A percentile compares a stretch with the other conserved stretches of the same genome.
phyloP scores from a whole-genome alignment of 2,797 vertebrate genomes.

The Uromys caudimaculatus region DNA sequence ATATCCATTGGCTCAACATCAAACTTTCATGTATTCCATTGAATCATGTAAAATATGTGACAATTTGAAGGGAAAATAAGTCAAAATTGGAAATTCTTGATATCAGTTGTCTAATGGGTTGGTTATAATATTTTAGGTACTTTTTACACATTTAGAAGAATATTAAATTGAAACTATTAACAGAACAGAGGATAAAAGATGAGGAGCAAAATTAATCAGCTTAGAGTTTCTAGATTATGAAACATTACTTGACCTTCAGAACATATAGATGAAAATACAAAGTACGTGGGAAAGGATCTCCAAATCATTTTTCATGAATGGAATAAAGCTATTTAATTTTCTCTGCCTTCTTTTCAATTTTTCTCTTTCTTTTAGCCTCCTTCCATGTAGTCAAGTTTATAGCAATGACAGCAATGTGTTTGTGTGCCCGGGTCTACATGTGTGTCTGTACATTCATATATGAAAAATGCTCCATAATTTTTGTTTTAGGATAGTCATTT shows the following conservation, averaged over 20 bases:
- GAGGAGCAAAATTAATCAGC: constrained; percentile 42
- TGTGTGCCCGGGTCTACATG: not conserved
- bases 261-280: not conserved
- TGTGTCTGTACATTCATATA: not conserved
- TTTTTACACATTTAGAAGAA: not conserved
- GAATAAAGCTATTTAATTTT: not conserved
- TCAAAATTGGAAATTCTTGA: not conserved
- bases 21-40: constrained; percentile 5
- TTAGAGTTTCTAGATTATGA: constrained; percentile 27
- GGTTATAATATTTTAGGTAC: not conserved
- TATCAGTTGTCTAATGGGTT: constrained; percentile 25
- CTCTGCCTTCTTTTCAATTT: not conserved
- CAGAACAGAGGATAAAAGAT: constrained; percentile 12
- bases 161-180: not conserved
- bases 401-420: not conserved
- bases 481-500: not conserved
- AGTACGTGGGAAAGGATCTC: not conserved
- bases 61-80: not conserved
- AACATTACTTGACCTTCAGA: not conserved
- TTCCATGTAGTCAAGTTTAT: not conserved
- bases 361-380: not conserved
- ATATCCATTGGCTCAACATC: not conserved
- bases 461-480: not conserved
- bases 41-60: not conserved
- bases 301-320: not conserved